Evolutionary conservation across 2,888 invertebrate genomes (phyloP), one percentile per base, ranked within the genome.

Genomic region (Harpagoxenus sublaevis): DNA sequence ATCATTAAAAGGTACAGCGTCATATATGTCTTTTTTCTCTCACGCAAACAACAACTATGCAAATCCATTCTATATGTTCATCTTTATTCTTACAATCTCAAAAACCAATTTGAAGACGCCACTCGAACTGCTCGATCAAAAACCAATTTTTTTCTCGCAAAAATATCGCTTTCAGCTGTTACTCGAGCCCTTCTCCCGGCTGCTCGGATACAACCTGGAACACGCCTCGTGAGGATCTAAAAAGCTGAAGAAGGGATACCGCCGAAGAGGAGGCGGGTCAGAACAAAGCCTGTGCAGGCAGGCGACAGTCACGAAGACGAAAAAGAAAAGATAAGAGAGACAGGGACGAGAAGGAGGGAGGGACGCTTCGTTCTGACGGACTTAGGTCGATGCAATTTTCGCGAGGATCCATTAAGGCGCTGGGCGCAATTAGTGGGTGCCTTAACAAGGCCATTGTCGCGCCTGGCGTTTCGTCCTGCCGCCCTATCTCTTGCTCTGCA

Each of bases 391-490:
- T 92, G 93, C 92, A 92, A 93, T 93, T 92, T 92, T 93, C 92
- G 87, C 91, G 89, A 91, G 89, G 91, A 92, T 93, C 92, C 93
- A 93, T 93, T 93, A 93, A 93, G 87, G 91, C 91, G 84, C 87
- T 86, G 86, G 89, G 86, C 86, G 92, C 92, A 93, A 93, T 93
- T 93, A 93, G 93, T 90, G 91, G 91, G 90, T 86, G 87, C 89
- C 91, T 92, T 93, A 93, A 93, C 93, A 91, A 92, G 92, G 87
- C 92, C 89, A 93, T 93, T 93, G 93, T 93, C 91, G 89, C 88
- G 60, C 89, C 63, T 65, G 83, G 83, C 87, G 86, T 85, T 85
- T 60, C 81, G 65, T 73, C 77, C 83, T 77, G 9, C 51, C 79
- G 28, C 62, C 39, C 57, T 71, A 53, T 63, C 82, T 55, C 53